phyloP scores from a whole-genome alignment of 2,113 vertebrate species.

The Neogale vison region DNA sequence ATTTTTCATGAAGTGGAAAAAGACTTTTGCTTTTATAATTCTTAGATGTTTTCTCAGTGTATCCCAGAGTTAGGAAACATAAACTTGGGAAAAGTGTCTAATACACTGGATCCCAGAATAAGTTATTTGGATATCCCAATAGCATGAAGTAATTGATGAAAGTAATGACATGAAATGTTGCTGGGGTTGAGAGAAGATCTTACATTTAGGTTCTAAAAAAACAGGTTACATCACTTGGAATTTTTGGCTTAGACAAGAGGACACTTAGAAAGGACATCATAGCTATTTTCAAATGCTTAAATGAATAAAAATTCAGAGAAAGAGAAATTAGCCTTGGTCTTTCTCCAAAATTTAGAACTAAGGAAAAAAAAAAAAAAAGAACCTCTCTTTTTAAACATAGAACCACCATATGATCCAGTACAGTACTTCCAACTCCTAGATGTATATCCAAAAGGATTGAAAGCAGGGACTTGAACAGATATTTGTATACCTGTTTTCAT shows the following conservation, averaged over 20 bases:
- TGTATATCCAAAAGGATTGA: background rate
- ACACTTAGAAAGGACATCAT: background rate
- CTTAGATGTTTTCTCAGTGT: background rate
- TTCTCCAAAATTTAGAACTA: background rate
- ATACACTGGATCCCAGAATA: background rate
- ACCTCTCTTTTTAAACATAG: background rate
- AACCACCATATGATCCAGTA: background rate
- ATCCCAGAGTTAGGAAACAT: background rate
- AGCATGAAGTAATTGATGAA: background rate
- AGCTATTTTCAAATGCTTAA: constrained; percentile 36
- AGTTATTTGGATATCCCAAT: background rate
- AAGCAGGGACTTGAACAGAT: background rate
- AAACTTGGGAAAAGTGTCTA: background rate
- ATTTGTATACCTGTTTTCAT: background rate
- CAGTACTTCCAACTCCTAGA: background rate
- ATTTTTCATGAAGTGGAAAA: constrained; percentile 9
- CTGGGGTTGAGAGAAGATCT: background rate
- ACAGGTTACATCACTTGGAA: background rate
- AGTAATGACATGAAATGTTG: background rate
- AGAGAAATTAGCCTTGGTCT: background rate
- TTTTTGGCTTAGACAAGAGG: constrained; percentile 18
- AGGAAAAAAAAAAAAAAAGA: background rate
- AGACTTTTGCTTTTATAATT: background rate
- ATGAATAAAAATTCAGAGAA: background rate
- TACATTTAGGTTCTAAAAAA: background rate